Percentiles rank a stretch among this genome's conserved stretches.
These are phyloP conservation scores for Sigmodon hispidus DNA, from an alignment of 2,113 vertebrate species.

Conservation along the genomic window DNA sequence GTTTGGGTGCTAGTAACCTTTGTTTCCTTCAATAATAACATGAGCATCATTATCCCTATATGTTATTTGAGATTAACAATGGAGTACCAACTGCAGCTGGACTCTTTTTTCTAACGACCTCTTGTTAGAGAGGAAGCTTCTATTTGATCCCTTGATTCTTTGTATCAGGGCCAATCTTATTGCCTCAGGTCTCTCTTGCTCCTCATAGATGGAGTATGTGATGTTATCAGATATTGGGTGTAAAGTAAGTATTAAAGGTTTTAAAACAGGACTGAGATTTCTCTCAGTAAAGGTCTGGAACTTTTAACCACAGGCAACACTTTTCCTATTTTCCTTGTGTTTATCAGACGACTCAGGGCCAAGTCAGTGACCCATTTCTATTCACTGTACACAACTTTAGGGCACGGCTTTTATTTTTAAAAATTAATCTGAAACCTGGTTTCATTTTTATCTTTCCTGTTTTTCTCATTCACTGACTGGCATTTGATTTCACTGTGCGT, in stretches of 20 bases:
- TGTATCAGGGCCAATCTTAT: neutral
- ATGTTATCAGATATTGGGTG: neutral
- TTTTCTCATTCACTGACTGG: neutral
- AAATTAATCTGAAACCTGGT: neutral
- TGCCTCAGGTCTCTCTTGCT: neutral
- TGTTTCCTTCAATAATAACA: neutral
- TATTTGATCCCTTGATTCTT: neutral
- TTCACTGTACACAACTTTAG: neutral
- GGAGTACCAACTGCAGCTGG: neutral
- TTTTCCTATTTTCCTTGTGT: neutral
- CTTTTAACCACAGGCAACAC: neutral
- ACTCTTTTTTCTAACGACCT: neutral
- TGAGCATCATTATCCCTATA: neutral
- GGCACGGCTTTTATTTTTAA: constrained; percentile 6
- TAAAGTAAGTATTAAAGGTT: neutral
- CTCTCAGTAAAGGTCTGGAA: neutral
- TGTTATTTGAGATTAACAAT: neutral
- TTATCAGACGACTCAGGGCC: neutral
- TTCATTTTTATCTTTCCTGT: constrained; percentile 32
- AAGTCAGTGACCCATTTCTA: neutral
- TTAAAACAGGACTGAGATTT: neutral
- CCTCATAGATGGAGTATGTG: neutral
- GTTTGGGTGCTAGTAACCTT: neutral
- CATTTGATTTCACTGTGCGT: constrained; percentile 1
- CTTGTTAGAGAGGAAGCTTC: neutral